phyloP scores from a whole-genome alignment of 1,140 invertebrate genomes.

The Riptortus pedestris region DNA sequence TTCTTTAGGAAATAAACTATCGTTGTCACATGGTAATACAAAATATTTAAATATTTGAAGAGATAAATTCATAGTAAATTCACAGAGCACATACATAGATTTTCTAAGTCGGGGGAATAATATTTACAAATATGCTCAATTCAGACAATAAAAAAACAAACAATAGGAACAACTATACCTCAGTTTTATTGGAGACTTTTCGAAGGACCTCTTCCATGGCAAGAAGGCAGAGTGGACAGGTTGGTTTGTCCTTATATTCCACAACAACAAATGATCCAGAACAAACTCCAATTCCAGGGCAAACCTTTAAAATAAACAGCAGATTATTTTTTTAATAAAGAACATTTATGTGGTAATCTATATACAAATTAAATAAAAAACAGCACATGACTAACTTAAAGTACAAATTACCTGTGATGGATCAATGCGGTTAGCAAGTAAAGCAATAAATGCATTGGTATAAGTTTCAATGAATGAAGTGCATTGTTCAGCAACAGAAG shows the following conservation, averaged over 20 bases:
- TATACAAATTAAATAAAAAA: constrained; percentile 21
- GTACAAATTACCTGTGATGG: constrained; percentile 47
- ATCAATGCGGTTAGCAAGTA: constrained; percentile 71
- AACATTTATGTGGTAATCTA: constrained; percentile 17
- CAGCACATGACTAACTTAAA: constrained; percentile 5
- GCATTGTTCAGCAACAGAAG: constrained; percentile 53
- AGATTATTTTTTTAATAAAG: neutral
- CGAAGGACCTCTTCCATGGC: constrained; percentile 59
- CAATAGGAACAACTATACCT: no score
- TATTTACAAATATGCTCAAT: no score
- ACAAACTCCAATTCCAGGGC: constrained; percentile 49
- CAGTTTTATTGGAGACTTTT: constrained; percentile 41
- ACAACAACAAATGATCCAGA: constrained; percentile 38
- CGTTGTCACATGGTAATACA: no score
- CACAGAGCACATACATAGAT: no score
- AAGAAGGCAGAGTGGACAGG: constrained; percentile 70
- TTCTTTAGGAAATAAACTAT: no score
- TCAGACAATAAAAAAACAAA: no score
- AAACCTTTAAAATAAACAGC: constrained; percentile 41
- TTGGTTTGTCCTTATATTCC: constrained; percentile 44
- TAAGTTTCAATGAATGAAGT: constrained; percentile 62
- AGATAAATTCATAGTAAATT: no score
- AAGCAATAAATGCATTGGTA: constrained; percentile 60
- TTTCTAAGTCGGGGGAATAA: no score
- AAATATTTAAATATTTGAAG: no score